These are phyloP conservation scores for Conchocele bisecta DNA, from an alignment of 2,888 invertebrate genomes.

Conservation along the genomic window DNA sequence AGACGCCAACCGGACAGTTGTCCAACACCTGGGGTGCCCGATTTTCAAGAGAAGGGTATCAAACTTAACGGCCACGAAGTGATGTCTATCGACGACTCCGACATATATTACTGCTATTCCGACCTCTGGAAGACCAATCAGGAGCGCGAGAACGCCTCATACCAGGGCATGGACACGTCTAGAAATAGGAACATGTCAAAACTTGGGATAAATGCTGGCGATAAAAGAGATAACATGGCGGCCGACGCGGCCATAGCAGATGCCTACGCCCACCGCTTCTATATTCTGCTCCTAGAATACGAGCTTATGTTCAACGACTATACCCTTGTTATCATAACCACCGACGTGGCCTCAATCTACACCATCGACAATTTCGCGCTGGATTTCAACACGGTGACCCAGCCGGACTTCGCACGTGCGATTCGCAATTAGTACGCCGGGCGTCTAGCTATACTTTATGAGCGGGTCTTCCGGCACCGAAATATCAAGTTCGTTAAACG, in stretches of 20 bases:
- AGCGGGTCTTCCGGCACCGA: neutral
- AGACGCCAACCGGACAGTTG: neutral
- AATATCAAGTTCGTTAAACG: neutral
- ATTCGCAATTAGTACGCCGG: neutral
- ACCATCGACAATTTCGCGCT: neutral
- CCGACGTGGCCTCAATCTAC: neutral
- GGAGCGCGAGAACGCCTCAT: neutral
- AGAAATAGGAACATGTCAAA: neutral
- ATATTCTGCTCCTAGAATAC: neutral
- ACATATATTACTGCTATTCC: neutral
- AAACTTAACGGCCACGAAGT: neutral
- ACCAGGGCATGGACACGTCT: neutral
- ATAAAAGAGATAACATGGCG: too few relatives aligned
- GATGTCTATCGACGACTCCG: neutral
- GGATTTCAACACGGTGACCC: neutral
- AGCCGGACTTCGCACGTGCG: neutral
- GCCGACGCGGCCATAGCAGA: too few relatives aligned
- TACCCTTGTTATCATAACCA: neutral
- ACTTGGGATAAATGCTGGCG: too few relatives aligned
- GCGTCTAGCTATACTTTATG: neutral
- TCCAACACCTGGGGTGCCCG: neutral
- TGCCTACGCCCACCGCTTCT: too few relatives aligned
- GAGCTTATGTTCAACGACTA: neutral
- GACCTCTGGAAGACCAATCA: neutral
- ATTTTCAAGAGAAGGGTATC: neutral